A percentile compares a stretch with the other conserved stretches of the same genome.
Evolutionary conservation across 2,113 vertebrate genomes (phyloP).

Genomic region (Dunckerocampus dactyliophorus): DNA sequence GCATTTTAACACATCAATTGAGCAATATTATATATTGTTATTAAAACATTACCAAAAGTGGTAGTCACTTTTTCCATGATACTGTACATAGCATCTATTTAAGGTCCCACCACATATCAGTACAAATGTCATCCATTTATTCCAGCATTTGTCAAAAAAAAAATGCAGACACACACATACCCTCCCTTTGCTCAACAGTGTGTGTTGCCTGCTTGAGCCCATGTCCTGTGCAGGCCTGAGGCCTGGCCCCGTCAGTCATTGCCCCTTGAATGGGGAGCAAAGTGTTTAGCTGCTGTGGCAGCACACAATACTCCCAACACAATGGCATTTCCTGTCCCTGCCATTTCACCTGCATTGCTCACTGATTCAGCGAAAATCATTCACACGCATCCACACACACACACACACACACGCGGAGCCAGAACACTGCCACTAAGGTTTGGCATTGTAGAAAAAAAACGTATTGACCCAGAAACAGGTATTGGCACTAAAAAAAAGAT

Average conservation of each 20-base stretch:
- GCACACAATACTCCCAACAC: slow-evolving; percentile 45
- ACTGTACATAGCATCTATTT: too few relatives aligned
- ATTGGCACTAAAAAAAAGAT: too few relatives aligned
- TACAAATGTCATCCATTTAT: background rate
- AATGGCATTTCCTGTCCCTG: slow-evolving; percentile 58
- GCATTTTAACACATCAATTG: too few relatives aligned
- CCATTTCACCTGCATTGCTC: slow-evolving; percentile 61
- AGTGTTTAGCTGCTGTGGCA: slow-evolving; percentile 36
- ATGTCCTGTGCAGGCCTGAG: slow-evolving; percentile 45
- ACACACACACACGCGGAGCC: background rate
- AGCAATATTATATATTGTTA: too few relatives aligned
- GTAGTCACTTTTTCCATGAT: too few relatives aligned
- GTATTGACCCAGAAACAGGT: too few relatives aligned
- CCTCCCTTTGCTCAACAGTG: slow-evolving; percentile 8
- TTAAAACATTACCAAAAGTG: too few relatives aligned
- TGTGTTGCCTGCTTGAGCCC: slow-evolving; percentile 32
- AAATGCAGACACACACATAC: background rate
- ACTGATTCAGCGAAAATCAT: slow-evolving; percentile 56
- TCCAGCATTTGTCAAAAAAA: too few relatives aligned
- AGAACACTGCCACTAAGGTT: background rate
- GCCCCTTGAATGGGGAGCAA: slow-evolving; percentile 42
- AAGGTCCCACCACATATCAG: slow-evolving; percentile 6
- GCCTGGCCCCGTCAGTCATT: slow-evolving; percentile 38
- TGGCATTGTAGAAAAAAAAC: too few relatives aligned
- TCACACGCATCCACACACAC: slow-evolving; percentile 20